Evolutionary conservation across 2,797 vertebrate species (phyloP), one percentile per base, ranked within the genome.

Genomic region (Scolopax bukidnonensis): DNA sequence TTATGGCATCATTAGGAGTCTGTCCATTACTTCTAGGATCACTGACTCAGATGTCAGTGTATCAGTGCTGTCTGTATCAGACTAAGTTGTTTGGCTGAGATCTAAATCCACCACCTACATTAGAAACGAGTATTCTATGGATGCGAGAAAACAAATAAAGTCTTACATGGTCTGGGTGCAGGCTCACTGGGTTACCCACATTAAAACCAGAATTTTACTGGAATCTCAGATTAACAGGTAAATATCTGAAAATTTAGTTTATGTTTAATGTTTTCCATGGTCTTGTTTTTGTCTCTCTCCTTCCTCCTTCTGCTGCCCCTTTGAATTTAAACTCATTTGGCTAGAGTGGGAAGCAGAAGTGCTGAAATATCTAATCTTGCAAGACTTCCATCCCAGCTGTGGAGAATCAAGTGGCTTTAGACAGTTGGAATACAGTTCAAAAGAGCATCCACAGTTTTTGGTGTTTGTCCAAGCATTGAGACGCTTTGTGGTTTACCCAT

Each of bases 351-450:
- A 96, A 85, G 90, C 43, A 93, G 91, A 94, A 95, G 86, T 92
- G 85, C 61, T 93, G 90, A 96, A 94, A 93, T 87, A 85, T 59
- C 50, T 85, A 89, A 71, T 90, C 64, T 92, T 93, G 57, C 85
- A 86, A 90, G 80, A 89, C 70, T 91, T 96, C 81, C 74, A 93
- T 53, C 36, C 90, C 97, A 96, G 84, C 94, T 97, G 96, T 74
- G 71, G 57, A 87, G 60, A 93, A 96, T 97, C 95, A 95, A 90
- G 47, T 75, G 60, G 43, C 70, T 95, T 94, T 88, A 92, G 83
- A 93, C 67, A 83, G 63, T 53, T 95, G 77, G 83, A 92, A 89
- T 78, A 88, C 7, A 78, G 64, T 96, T 95, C 93, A 88, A 88
- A 96, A 95, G 65, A 94, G 36, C 65, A 95, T 82, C 48, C 74